Base-by-base conservation (phyloP, 2,888 invertebrate species). In the Seladonia tumulorum region DNA sequence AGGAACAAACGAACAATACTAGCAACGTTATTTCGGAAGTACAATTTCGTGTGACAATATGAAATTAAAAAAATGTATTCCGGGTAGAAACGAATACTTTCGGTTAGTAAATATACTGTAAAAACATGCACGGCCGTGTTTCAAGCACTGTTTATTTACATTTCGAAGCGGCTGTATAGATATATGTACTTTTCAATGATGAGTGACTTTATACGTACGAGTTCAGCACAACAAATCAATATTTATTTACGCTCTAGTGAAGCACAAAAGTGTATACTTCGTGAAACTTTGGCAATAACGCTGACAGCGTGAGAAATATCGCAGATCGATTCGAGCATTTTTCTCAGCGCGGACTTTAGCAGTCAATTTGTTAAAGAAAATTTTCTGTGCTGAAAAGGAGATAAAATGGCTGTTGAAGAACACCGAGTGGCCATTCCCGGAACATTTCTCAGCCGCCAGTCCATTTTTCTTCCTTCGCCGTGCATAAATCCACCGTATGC, bases 331-430 rank as follows among this genome's bases (percentile, higher is more conserved):
- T 16, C 16, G 16, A 29, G 29, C 29, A 29, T 63, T 63, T 63
- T 16, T 18, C 29, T 63, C 5, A 35, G 8, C 35, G 66, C 8
- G 66, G 35, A 35, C 22, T 66, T 66, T 35, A 39, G 35, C 66
- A 66, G 66, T 35, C 35, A 35, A 66, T 66, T 66, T 66, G 35
- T 66, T 39, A 22, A 35, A 35, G 35, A 66, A 66, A 22, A 66
- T 66, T 66, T 35, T 35, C 66, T 66, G 8, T 18, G 66, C 18
- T 35, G 66, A 66, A 66, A 35, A 35, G 66, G 10, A 66, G 66
- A 66, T 66, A 39, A 66, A 66, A 10, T 22, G 66, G 66, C 66
- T 66, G 35, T 29, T 66, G 22, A 66, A 35, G 66, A 66, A 66
- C 66, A 66, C 22, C 35, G 35, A 66, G 66, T 66, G 66, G 66